phyloP scores from a whole-genome alignment of 2,888 invertebrate genomes.

The Trichacis sp. region DNA sequence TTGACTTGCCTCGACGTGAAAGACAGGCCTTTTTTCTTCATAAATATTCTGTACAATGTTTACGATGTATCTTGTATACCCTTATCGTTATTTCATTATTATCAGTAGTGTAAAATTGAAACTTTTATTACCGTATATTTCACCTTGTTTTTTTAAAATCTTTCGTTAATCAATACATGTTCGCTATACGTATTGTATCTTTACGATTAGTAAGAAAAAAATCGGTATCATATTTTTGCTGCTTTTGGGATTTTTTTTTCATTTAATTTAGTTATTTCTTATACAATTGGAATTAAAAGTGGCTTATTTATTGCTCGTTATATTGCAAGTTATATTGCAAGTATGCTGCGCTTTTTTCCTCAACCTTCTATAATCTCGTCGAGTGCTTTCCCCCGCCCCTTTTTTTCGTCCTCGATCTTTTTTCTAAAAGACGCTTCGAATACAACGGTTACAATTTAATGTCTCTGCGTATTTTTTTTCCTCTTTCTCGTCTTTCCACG shows the following conservation, averaged over 20 bases:
- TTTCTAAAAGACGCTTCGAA: too few species aligned
- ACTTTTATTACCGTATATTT: conserved; percentile 65
- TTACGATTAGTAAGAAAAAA: conserved; percentile 69
- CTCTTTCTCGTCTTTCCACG: conserved; percentile 4
- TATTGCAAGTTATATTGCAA: conserved; percentile 65
- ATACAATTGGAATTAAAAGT: conserved; percentile 66
- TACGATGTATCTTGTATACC: conserved; percentile 65
- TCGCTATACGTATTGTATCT: conserved; percentile 66
- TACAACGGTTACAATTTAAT: conserved; percentile 34
- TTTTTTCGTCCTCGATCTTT: conserved; percentile 13
- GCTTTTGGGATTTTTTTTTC: conserved; percentile 47
- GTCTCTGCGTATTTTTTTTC: conserved; percentile 25
- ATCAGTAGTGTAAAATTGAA: conserved; percentile 69
- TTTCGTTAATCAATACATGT: conserved; percentile 61
- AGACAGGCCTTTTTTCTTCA: conserved; percentile 59
- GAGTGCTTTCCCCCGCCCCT: conserved; percentile 16
- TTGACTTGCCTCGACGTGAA: conserved; percentile 57
- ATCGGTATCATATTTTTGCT: conserved; percentile 62
- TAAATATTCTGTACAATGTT: conserved; percentile 68
- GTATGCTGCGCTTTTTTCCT: conserved; percentile 49
- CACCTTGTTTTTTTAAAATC: conserved; percentile 49
- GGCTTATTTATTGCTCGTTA: conserved; percentile 68
- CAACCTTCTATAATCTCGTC: conserved; percentile 1
- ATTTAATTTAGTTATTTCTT: conserved; percentile 65
- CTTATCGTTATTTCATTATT: conserved; percentile 68